A percentile compares a stretch with the other conserved stretches of the same genome.
Conservation (phyloP, 2,888 invertebrate species). For the Hypomecis punctinalis region DNA sequence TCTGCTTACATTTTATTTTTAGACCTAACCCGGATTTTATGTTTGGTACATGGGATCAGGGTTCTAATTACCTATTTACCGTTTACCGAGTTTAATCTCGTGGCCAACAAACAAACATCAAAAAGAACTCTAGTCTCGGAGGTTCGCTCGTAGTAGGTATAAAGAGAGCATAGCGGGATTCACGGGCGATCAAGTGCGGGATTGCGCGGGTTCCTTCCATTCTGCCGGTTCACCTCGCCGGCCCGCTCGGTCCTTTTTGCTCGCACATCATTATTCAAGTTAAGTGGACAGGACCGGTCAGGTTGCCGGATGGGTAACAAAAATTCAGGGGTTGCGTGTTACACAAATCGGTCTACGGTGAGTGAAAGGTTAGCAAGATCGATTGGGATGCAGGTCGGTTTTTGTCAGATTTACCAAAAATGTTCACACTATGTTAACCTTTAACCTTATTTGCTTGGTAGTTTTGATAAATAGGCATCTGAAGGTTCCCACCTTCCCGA, state of each 20-base stretch:
- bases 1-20: slow-evolving; percentile 71
- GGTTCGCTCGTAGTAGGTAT: slow-evolving; percentile 40
- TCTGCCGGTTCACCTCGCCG: slow-evolving; percentile 67
- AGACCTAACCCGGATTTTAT: slow-evolving; percentile 59
- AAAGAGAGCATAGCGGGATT: slow-evolving; percentile 40
- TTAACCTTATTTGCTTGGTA: slow-evolving; percentile 4
- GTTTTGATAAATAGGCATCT: not conserved
- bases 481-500: too few species aligned
- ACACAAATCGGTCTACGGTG: slow-evolving; percentile 52
- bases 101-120: slow-evolving; percentile 4
- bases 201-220: slow-evolving; percentile 55
- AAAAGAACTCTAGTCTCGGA: not conserved
- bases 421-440: not conserved
- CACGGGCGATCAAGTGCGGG: slow-evolving; percentile 41
- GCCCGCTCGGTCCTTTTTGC: slow-evolving; percentile 59
- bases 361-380: slow-evolving; percentile 52
- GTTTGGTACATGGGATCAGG: slow-evolving; percentile 41
- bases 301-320: slow-evolving; percentile 75
- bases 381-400: slow-evolving; percentile 31
- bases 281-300: slow-evolving; percentile 77
- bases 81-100: not conserved
- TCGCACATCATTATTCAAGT: slow-evolving; percentile 81
- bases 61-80: slow-evolving; percentile 27
- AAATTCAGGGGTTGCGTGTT: slow-evolving; percentile 62
- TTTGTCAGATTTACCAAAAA: slow-evolving; percentile 27